Conservation (phyloP, 2,113 vertebrate species). For the Lasiurus borealis region DNA sequence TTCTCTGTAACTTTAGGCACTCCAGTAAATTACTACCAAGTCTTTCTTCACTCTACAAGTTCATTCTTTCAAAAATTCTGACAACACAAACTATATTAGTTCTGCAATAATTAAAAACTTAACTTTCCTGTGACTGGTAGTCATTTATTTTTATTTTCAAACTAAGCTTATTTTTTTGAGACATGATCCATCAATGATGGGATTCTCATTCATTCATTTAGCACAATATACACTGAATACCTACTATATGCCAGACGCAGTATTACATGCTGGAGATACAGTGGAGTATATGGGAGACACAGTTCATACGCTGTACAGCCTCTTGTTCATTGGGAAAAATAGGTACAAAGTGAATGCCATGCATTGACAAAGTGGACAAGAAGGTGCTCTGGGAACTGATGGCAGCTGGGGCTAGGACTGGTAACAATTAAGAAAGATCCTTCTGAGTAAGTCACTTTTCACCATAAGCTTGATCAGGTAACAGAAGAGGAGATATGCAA, state of each 20-base stretch:
- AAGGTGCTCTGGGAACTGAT: neutral
- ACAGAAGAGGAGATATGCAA: neutral
- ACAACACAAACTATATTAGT: neutral
- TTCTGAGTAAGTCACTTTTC: neutral
- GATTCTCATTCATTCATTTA: neutral
- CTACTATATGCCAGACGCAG: neutral
- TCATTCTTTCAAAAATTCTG: conserved; percentile 20
- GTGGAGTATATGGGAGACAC: neutral
- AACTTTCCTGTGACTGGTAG: neutral
- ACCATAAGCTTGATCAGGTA: neutral
- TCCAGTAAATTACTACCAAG: neutral
- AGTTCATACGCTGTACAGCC: too few relatives aligned
- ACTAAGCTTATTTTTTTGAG: conserved; percentile 21
- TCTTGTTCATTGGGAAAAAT: neutral
- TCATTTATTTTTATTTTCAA: conserved; percentile 27
- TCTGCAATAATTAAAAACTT: neutral
- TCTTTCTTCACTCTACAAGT: neutral
- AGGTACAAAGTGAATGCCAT: neutral
- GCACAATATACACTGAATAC: neutral
- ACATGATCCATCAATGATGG: neutral
- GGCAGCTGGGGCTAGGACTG: neutral
- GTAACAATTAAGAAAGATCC: neutral
- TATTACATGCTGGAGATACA: rapidly evolving
- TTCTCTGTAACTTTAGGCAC: neutral
- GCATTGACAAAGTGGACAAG: neutral